phyloP scores from a whole-genome alignment of 1,140 invertebrate genomes.

The Zaprionus nigranus region DNA sequence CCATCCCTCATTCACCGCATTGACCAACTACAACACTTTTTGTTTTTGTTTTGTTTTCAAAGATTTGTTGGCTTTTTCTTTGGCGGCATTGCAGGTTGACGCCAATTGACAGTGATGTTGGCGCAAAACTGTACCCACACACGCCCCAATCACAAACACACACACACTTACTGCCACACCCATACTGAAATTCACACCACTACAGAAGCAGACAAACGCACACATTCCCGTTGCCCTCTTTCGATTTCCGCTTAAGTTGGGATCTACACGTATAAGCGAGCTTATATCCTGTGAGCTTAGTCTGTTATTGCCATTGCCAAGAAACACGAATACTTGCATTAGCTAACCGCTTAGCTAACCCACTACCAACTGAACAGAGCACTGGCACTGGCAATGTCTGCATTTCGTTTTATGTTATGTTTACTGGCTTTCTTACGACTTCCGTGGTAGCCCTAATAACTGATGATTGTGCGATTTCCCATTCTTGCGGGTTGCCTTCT shows the following conservation, averaged over 20 bases:
- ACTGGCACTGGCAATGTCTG: conserved; percentile 34
- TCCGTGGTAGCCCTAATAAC: conserved; percentile 77
- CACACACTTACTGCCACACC: not conserved
- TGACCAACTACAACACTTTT: conserved; percentile 22
- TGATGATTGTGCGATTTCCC: conserved; percentile 79
- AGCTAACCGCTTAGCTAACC: conserved; percentile 30
- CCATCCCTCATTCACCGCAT: not conserved
- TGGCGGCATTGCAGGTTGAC: conserved; percentile 48
- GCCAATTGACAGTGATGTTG: conserved; percentile 50
- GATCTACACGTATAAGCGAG: conserved; percentile 38
- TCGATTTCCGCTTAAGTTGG: conserved; percentile 63
- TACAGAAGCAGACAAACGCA: not conserved
- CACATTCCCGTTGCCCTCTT: conserved; percentile 48
- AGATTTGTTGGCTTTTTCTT: conserved; percentile 73
- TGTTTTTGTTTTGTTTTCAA: conserved; percentile 63
- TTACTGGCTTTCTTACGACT: conserved; percentile 69
- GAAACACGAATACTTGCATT: conserved; percentile 28
- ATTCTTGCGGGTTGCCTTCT: conserved; percentile 34
- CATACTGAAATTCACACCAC: not conserved
- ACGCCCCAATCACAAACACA: conserved; percentile 20
- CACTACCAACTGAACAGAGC: conserved; percentile 16
- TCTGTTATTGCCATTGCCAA: conserved; percentile 52
- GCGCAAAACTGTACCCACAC: not conserved
- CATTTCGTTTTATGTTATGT: conserved; percentile 56
- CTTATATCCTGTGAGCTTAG: conserved; percentile 69